Conservation (phyloP, 2,888 invertebrate species). For the Amphipoea lucens region DNA sequence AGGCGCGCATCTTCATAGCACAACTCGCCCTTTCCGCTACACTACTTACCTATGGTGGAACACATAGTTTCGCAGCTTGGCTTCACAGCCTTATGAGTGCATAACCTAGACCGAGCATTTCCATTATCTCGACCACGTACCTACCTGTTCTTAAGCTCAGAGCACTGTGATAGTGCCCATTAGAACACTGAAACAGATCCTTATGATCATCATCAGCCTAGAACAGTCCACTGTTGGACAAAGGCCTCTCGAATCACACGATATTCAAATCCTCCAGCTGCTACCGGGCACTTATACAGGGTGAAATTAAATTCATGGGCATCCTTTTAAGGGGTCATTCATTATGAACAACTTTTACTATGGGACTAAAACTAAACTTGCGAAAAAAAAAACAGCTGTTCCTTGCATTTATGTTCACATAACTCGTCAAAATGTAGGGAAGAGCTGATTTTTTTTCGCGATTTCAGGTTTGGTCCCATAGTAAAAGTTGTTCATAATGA, state of each 20-base stretch:
- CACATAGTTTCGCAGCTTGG: too few species aligned
- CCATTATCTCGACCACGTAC: neutral
- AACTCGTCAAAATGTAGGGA: too few species aligned
- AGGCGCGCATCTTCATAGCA: neutral
- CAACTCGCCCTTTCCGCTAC: neutral
- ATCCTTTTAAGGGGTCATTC: too few species aligned
- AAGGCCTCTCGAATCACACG: neutral
- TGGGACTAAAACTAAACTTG: too few species aligned
- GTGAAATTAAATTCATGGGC: too few species aligned
- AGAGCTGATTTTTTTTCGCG: too few species aligned
- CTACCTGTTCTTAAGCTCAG: neutral
- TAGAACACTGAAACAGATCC: neutral
- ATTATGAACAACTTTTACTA: too few species aligned
- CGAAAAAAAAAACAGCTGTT: too few species aligned
- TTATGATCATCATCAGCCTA: neutral
- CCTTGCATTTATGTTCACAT: too few species aligned
- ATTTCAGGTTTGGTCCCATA: too few species aligned
- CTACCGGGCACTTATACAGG: neutral
- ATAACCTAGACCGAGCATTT: neutral
- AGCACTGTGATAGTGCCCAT: neutral
- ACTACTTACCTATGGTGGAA: neutral
- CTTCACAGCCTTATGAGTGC: too few species aligned
- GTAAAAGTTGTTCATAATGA: too few species aligned
- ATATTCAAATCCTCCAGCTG: neutral
- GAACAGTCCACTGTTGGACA: neutral